Evolutionary conservation across 2,113 vertebrate genomes (phyloP), one percentile per base, ranked within the genome.

Genomic region (Toxotes chatareus): DNA sequence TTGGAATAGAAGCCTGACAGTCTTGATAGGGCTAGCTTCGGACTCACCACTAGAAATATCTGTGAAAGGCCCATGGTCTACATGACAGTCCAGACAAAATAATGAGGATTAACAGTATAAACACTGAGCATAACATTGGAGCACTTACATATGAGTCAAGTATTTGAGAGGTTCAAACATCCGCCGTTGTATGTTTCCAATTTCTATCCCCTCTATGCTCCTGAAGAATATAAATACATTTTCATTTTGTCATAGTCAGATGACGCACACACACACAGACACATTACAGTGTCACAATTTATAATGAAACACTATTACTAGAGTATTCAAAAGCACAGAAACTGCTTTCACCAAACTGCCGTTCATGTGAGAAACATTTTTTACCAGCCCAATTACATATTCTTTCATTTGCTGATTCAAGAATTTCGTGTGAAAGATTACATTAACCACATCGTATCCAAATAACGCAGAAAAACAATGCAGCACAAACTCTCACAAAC

Each of bases 141-240:
- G 10, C 77, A 96, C 98, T 97, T 95, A 99, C 98, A 99, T 98
- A 76, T 99, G 96, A 76, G 98, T 97, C 86, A 99, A 94, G 85
- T 98, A 96, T 92, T 86, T 93, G 17, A 99, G 95, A 23, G 96
- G 96, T 74, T 94, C 95, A 90, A 99, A 99, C 97, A 99, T 99
- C 88, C 96, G 96, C 70, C 95, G 95, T 68, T 99, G 97, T 86
- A 99, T 99, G 93, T 98, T 96, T 74, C 90, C 85, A 84, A 99
- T 98, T 93, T 99, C 98, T 77, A 99, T 96, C 76, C 97, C 98
- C 71, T 98, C 97, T 73, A 99, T 97, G 88, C 96, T 97, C 90
- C 98, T 99, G 87, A 79, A 94, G 88, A 73, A 73, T 63, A 91
- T 42, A 92, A n/a, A 93, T 38, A 72, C n/a, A 75, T 14, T 38